Conservation (phyloP, 2,797 vertebrate genomes). For the Phrynocephalus vlangalii region DNA sequence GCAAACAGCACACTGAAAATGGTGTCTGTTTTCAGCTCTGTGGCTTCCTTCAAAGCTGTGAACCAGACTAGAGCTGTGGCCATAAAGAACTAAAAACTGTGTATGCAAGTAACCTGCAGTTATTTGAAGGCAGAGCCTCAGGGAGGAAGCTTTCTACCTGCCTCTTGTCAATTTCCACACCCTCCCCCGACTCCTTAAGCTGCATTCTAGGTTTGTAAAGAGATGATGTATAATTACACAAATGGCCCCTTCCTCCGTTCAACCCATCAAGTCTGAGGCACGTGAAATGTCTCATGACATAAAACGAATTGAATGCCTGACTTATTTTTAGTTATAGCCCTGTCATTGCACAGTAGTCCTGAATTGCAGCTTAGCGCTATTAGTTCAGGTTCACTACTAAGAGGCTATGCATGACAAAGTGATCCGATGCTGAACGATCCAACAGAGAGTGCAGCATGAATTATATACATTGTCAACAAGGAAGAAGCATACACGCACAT, state of each 20-base stretch:
- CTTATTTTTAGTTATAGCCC: slow-evolving; percentile 21
- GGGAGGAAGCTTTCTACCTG: slow-evolving; percentile 7
- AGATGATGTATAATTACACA: not conserved
- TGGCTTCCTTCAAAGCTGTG: not conserved
- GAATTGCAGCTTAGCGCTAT: slow-evolving; percentile 31
- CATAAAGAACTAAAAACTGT: not conserved
- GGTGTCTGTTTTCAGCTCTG: not conserved
- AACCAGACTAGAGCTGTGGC: not conserved
- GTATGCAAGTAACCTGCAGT: slow-evolving; percentile 4
- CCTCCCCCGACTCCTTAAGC: not conserved
- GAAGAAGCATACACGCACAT: not conserved
- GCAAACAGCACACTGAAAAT: not conserved
- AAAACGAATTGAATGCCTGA: rapidly evolving
- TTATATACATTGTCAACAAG: not conserved
- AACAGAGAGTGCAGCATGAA: not conserved
- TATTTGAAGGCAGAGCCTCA: slow-evolving; percentile 13
- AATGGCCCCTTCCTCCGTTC: not conserved
- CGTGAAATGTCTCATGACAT: slow-evolving; percentile 18
- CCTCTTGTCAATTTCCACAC: not conserved
- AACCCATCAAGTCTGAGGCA: slow-evolving; percentile 13
- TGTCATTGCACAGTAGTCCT: rapidly evolving
- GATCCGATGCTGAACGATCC: not conserved
- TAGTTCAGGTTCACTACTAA: slow-evolving; percentile 5
- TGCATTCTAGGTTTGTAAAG: not conserved
- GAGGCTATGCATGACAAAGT: rapidly evolving